Evolutionary conservation across 2,888 invertebrate genomes (phyloP).

Genomic region (Plebejus melissa): DNA sequence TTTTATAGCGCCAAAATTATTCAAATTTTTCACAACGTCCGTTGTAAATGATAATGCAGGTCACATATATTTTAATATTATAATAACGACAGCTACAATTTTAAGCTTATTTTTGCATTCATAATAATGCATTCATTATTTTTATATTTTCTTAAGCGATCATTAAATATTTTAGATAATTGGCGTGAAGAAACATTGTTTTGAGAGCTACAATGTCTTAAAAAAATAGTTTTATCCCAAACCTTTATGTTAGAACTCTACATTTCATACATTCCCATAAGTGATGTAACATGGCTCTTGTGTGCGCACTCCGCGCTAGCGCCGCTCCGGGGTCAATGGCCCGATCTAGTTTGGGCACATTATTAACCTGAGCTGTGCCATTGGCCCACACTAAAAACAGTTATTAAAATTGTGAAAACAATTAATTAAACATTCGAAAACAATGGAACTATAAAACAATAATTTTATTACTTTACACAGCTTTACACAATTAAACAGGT

Average conservation of each 20-base stretch:
- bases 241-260: not conserved
- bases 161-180: not conserved
- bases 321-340: conserved; percentile 70
- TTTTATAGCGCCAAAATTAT: not conserved
- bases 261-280: conserved; percentile 17
- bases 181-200: not conserved
- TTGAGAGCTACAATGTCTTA: not conserved
- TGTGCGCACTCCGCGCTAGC: conserved; percentile 58
- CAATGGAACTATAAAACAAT: conserved; percentile 6
- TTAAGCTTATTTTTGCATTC: not conserved
- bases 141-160: not conserved
- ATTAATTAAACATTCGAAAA: not conserved
- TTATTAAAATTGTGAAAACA: conserved; percentile 14
- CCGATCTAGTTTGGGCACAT: conserved; percentile 78
- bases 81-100: not conserved
- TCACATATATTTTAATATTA: not conserved
- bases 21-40: not conserved
- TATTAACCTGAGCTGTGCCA: conserved; percentile 54
- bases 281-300: conserved; percentile 53
- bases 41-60: not conserved
- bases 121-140: not conserved
- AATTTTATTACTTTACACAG: not conserved
- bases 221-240: not conserved
- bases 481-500: not conserved
- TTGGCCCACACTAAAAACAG: conserved; percentile 26